Evolutionary conservation across 1,140 invertebrate genomes (phyloP).

Genomic region (Drosophila albomicans): DNA sequence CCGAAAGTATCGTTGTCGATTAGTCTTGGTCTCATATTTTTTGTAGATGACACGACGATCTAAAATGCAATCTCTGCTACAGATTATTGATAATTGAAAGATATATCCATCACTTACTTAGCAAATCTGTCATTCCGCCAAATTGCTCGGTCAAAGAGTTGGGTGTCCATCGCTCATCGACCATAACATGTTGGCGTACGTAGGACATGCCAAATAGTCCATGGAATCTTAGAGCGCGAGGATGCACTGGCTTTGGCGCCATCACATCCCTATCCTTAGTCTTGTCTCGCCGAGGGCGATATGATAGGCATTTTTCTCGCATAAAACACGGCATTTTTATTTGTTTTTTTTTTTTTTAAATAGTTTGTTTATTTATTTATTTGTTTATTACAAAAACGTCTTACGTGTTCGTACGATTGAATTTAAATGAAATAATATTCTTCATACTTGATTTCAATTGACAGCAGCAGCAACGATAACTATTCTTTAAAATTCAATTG

Average conservation of each 20-base stretch:
- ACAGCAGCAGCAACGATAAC: background rate
- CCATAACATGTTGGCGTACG: constrained; percentile 73
- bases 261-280: constrained; percentile 52
- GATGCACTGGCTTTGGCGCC: constrained; percentile 76
- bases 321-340: constrained; percentile 58
- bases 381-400: constrained; percentile 5
- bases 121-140: constrained; percentile 70
- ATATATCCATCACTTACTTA: constrained; percentile 57
- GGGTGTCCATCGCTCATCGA: constrained; percentile 75
- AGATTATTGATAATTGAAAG: background rate
- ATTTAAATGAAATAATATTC: background rate
- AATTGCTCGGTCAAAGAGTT: constrained; percentile 73
- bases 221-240: constrained; percentile 65
- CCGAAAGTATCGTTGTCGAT: constrained; percentile 58
- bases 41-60: constrained; percentile 71
- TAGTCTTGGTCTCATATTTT: constrained; percentile 65
- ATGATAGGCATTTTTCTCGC: constrained; percentile 50
- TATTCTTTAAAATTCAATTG: background rate
- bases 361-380: background rate
- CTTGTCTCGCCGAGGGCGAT: constrained; percentile 29
- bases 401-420: background rate
- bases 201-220: constrained; percentile 75
- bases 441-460: background rate
- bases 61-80: constrained; percentile 9
- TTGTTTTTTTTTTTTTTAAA: background rate